These are phyloP conservation scores for Patella caerulea DNA, from an alignment of 2,888 invertebrate species.

Conservation along the genomic window DNA sequence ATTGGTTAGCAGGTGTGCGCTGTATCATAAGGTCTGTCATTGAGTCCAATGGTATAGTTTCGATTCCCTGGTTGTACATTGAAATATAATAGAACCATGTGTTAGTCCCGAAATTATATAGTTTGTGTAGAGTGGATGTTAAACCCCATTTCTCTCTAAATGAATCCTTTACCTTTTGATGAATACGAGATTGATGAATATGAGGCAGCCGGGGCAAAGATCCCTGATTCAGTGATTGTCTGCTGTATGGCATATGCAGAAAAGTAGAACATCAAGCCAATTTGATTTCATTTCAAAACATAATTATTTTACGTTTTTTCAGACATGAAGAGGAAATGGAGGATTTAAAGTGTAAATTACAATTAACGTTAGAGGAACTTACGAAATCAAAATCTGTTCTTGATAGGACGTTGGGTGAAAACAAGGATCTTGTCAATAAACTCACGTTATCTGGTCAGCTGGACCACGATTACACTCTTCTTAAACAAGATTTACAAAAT, in stretches of 20 bases:
- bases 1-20: no score
- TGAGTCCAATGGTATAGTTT: no score
- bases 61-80: no score
- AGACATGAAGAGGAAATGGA: constrained; percentile 52
- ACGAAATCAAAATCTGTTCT: constrained; percentile 47
- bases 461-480: constrained; percentile 23
- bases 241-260: background rate
- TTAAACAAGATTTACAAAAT: constrained; percentile 27
- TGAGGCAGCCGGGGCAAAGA: no score
- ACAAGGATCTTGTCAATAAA: constrained; percentile 26
- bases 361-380: constrained; percentile 57
- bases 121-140: no score
- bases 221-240: no score
- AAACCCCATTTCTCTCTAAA: no score
- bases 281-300: background rate
- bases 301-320: constrained; percentile 11
- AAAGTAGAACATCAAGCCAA: background rate
- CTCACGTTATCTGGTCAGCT: constrained; percentile 25
- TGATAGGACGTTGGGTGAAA: constrained; percentile 30
- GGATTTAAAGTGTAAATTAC: constrained; percentile 58
- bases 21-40: no score
- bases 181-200: no score
- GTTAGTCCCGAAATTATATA: no score
- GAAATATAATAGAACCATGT: no score
- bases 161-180: no score